Evolutionary conservation across 2,113 vertebrate genomes (phyloP).

Genomic region (Noturus placidus): DNA sequence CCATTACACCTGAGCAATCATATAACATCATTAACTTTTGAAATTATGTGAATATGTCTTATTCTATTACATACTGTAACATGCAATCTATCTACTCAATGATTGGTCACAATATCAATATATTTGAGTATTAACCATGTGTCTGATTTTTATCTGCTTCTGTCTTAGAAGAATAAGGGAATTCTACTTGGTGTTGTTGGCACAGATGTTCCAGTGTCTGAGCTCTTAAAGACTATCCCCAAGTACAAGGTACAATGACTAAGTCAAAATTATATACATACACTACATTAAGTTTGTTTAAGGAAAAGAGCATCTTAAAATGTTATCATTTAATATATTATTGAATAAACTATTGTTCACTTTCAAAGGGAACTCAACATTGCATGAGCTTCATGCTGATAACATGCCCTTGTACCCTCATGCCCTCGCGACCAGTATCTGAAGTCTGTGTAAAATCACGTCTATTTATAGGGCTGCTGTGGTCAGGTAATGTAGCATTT

Average conservation of each 20-base stretch:
- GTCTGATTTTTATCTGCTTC: not conserved
- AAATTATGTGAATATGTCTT: not conserved
- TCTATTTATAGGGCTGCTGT: no score
- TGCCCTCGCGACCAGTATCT: no score
- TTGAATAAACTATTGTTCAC: no score
- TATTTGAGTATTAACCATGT: not conserved
- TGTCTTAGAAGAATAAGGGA: constrained; percentile 84
- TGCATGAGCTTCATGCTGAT: no score
- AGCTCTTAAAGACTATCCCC: constrained; percentile 94
- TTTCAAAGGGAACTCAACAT: no score
- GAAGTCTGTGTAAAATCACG: no score
- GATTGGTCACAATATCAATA: not conserved
- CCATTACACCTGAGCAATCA: not conserved
- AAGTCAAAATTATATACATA: not conserved
- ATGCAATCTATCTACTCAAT: not conserved
- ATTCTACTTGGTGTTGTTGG: constrained; percentile 97
- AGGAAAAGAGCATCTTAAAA: no score
- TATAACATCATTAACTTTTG: not conserved
- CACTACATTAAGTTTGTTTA: not conserved
- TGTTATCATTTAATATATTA: no score
- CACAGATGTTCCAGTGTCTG: constrained; percentile 95
- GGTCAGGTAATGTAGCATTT: no score
- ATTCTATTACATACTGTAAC: not conserved
- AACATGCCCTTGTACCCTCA: no score
- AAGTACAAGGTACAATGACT: constrained; percentile 89